A percentile compares a stretch with the other conserved stretches of the same genome.
Evolutionary conservation across 2,797 vertebrate genomes (phyloP).

Genomic region (Coranthus polyacanthus): DNA sequence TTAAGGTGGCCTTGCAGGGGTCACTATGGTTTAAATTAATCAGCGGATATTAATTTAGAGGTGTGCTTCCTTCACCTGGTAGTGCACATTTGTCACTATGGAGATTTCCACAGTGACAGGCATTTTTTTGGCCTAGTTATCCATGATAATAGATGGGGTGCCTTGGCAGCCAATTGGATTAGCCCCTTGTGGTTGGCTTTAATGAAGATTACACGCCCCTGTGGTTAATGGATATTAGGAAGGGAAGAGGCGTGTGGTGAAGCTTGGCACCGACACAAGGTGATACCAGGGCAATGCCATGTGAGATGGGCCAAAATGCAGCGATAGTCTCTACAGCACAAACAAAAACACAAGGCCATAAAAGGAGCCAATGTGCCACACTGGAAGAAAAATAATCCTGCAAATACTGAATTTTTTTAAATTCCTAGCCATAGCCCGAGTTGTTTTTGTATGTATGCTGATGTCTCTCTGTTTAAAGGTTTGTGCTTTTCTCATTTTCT

Average conservation of each 20-base stretch:
- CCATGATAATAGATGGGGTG: constrained; percentile 71
- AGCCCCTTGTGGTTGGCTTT: constrained; percentile 79
- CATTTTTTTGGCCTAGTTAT: constrained; percentile 70
- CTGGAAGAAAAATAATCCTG: constrained; percentile 5
- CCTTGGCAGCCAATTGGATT: constrained; percentile 78
- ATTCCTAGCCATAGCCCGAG: not conserved
- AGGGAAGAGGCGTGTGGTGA: constrained; percentile 67
- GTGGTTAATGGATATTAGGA: constrained; percentile 79
- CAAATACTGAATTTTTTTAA: not conserved
- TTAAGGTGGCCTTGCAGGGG: constrained; percentile 52
- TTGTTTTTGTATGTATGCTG: not conserved
- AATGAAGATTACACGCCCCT: constrained; percentile 81
- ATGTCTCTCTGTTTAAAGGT: not conserved
- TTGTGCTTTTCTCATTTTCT: not conserved
- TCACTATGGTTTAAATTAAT: constrained; percentile 73
- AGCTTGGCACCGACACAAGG: constrained; percentile 66
- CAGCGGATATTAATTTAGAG: constrained; percentile 83
- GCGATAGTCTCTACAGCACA: constrained; percentile 19
- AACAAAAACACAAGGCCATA: constrained; percentile 4
- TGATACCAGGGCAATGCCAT: constrained; percentile 45
- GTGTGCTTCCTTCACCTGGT: constrained; percentile 68
- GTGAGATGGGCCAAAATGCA: constrained; percentile 51
- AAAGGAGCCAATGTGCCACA: constrained; percentile 6
- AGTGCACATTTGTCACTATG: constrained; percentile 68
- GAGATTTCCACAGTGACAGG: constrained; percentile 66